phyloP scores from a whole-genome alignment of 2,888 invertebrate species.

The Cryptus viduatorius region DNA sequence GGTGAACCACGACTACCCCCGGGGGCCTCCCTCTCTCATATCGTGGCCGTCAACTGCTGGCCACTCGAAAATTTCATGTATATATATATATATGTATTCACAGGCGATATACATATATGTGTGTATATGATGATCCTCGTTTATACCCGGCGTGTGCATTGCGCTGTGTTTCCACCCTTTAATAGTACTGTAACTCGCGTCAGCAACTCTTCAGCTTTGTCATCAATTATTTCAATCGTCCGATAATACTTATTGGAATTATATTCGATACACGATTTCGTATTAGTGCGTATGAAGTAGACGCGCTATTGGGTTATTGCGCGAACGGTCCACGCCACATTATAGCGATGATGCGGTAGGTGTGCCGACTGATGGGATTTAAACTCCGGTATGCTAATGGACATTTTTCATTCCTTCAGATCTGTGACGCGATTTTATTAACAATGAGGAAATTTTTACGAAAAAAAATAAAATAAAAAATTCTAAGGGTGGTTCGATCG shows the following conservation, averaged over 20 bases:
- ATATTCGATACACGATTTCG: constrained; percentile 34
- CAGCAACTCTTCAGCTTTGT: constrained; percentile 37
- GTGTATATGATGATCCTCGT: background rate
- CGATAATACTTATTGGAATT: constrained; percentile 49
- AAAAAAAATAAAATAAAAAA: background rate
- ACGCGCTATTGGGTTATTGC: background rate
- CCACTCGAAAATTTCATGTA: constrained; percentile 52
- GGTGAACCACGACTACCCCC: background rate
- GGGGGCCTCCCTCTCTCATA: background rate
- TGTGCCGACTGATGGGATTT: background rate
- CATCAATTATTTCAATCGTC: constrained; percentile 56
- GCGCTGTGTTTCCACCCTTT: background rate
- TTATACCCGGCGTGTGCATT: background rate
- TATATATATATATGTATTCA: background rate
- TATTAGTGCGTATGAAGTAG: background rate
- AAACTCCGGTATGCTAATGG: constrained; percentile 33
- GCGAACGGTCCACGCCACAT: background rate
- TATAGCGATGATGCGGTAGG: background rate
- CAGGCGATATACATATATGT: background rate
- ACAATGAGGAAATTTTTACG: background rate
- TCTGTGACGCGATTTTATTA: background rate
- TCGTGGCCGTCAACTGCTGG: constrained; percentile 29
- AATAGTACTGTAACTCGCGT: constrained; percentile 12
- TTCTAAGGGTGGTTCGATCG: background rate
- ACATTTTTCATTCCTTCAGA: constrained; percentile 49